Percentiles rank a stretch among this genome's conserved stretches.
Conservation (phyloP, 1,140 invertebrate genomes). For the Telenomus remus region DNA sequence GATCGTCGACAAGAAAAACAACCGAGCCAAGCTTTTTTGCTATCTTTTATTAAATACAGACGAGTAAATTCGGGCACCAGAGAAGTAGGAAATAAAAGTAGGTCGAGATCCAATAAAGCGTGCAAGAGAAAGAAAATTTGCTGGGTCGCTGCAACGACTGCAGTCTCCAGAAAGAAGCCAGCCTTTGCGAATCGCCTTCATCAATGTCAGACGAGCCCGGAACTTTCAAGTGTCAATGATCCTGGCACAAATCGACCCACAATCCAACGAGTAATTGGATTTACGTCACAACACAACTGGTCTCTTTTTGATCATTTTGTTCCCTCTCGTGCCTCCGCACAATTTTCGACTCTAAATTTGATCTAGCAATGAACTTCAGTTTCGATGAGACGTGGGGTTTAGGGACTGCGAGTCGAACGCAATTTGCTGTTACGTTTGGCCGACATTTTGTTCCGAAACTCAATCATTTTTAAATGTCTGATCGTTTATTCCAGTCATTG, state of each 20-base stretch:
- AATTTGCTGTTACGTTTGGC: too few relatives aligned
- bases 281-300: background rate
- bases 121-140: background rate
- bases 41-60: background rate
- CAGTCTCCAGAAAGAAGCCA: background rate
- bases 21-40: background rate
- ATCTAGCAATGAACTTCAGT: constrained; percentile 4
- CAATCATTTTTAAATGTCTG: too few relatives aligned
- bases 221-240: constrained; percentile 9
- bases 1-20: constrained; percentile 1
- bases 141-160: too few relatives aligned
- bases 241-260: constrained; percentile 8
- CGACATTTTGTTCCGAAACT: too few relatives aligned
- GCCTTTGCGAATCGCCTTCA: constrained; percentile 7
- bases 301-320: too few relatives aligned
- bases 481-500: too few relatives aligned
- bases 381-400: background rate
- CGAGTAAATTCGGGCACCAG: background rate
- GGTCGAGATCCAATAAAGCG: constrained; percentile 8
- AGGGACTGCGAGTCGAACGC: too few relatives aligned
- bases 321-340: background rate
- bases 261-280: constrained; percentile 17
- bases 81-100: constrained; percentile 29
- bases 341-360: constrained; percentile 12
- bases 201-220: constrained; percentile 8